phyloP scores from a whole-genome alignment of 2,797 vertebrate species.

The Sebastiscus albofasciatus region DNA sequence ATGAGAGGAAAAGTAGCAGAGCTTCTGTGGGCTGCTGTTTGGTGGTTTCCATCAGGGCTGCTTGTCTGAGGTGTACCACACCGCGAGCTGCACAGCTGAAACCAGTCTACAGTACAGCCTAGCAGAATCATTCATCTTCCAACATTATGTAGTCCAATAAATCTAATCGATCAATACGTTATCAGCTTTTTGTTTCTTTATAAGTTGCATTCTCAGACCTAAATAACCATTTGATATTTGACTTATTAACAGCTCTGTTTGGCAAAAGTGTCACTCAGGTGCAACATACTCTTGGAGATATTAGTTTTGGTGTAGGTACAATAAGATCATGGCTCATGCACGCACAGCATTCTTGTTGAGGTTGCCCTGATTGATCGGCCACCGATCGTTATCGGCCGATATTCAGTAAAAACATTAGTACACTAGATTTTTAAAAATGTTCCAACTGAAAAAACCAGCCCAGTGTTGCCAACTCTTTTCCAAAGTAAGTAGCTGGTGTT shows the following conservation, averaged over 20 bases:
- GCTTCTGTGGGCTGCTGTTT: neutral
- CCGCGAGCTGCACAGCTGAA: neutral
- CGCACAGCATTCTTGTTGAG: neutral
- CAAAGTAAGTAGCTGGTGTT: too few species aligned
- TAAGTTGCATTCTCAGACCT: neutral
- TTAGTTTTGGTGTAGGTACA: neutral
- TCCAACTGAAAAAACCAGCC: too few species aligned
- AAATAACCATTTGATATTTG: neutral
- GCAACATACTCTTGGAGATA: neutral
- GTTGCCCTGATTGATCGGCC: too few species aligned
- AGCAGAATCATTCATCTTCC: neutral
- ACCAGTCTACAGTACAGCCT: neutral
- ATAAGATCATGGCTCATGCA: neutral
- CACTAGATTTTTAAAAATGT: too few species aligned
- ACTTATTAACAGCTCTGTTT: neutral
- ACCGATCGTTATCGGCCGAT: too few species aligned
- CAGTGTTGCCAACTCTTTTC: too few species aligned
- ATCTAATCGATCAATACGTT: neutral
- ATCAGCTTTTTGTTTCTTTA: neutral
- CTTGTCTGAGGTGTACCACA: slow-evolving; percentile 19
- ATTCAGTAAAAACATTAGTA: too few species aligned
- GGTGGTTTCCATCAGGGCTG: slow-evolving; percentile 20
- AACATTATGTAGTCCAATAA: neutral
- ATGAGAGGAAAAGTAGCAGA: neutral
- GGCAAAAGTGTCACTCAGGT: neutral